Evolutionary conservation across 2,888 invertebrate genomes (phyloP).

Genomic region (Caenorhabditis becei): DNA sequence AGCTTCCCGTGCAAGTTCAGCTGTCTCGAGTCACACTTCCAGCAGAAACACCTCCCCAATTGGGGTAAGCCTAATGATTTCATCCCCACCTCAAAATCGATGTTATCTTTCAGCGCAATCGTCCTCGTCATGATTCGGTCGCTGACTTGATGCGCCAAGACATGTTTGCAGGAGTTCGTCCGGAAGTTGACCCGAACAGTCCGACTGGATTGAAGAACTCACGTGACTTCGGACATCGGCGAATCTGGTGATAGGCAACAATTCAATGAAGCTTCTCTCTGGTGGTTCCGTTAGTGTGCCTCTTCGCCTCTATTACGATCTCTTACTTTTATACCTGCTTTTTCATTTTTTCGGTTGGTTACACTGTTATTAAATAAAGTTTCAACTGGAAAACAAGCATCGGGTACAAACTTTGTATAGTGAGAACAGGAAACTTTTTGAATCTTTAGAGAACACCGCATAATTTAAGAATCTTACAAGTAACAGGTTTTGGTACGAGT

Average conservation of each 20-base stretch:
- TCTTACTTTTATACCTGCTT: slow-evolving; percentile 16
- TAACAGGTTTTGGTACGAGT: background rate
- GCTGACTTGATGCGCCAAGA: slow-evolving; percentile 60
- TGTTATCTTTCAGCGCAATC: slow-evolving; percentile 39
- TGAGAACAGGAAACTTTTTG: background rate
- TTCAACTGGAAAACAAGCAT: background rate
- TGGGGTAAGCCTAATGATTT: slow-evolving; percentile 42
- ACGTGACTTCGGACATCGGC: slow-evolving; percentile 78
- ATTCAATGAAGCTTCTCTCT: background rate
- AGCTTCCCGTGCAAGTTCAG: slow-evolving; percentile 49
- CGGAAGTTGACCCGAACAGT: slow-evolving; percentile 72
- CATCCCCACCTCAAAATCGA: background rate
- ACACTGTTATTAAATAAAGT: background rate
- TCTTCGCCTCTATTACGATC: slow-evolving; percentile 23
- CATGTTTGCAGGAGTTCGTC: slow-evolving; percentile 40
- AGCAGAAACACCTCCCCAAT: slow-evolving; percentile 51
- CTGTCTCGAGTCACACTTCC: slow-evolving; percentile 44
- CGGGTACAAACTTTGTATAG: too few relatives aligned
- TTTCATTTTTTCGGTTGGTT: background rate
- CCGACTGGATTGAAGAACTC: slow-evolving; percentile 77
- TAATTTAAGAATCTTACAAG: background rate
- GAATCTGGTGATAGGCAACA: slow-evolving; percentile 68
- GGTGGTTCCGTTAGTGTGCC: background rate
- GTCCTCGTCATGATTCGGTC: slow-evolving; percentile 56
- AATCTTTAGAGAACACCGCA: background rate